A percentile compares a stretch with the other conserved stretches of the same genome.
Evolutionary conservation across 1,140 invertebrate species (phyloP).

Genomic region (Eulimnadia texana): DNA sequence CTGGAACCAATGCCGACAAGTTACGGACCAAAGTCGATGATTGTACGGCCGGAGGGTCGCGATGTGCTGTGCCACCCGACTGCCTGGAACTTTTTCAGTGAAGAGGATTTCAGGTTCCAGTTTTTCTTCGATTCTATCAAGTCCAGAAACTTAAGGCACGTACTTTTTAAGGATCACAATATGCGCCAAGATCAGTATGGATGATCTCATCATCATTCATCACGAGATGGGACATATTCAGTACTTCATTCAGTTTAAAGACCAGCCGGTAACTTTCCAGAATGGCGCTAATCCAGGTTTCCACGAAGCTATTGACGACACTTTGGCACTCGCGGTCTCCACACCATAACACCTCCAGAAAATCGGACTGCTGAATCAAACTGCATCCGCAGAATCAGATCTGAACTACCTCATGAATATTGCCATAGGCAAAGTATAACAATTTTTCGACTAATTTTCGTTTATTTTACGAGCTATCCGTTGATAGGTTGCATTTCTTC

Average conservation of each 20-base stretch:
- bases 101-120: too few species aligned
- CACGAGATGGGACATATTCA: constrained; percentile 87
- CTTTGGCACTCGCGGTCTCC: constrained; percentile 66
- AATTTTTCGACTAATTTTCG: not conserved
- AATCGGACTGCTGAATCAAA: constrained; percentile 54
- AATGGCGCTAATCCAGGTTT: constrained; percentile 88
- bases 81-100: constrained; percentile 86
- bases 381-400: constrained; percentile 34
- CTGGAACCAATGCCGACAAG: constrained; percentile 62
- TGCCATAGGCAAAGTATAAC: constrained; percentile 67
- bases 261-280: constrained; percentile 67
- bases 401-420: constrained; percentile 78
- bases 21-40: constrained; percentile 61
- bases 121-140: too few species aligned
- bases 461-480: not conserved
- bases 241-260: constrained; percentile 72
- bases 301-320: constrained; percentile 86
- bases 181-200: constrained; percentile 78
- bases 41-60: constrained; percentile 54
- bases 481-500: constrained; percentile 49
- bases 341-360: constrained; percentile 68
- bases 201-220: constrained; percentile 76
- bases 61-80: constrained; percentile 68
- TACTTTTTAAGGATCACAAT: constrained; percentile 89
- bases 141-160: too few species aligned